Conservation (phyloP, 2,797 vertebrate species). For the Nothura maculosa region DNA sequence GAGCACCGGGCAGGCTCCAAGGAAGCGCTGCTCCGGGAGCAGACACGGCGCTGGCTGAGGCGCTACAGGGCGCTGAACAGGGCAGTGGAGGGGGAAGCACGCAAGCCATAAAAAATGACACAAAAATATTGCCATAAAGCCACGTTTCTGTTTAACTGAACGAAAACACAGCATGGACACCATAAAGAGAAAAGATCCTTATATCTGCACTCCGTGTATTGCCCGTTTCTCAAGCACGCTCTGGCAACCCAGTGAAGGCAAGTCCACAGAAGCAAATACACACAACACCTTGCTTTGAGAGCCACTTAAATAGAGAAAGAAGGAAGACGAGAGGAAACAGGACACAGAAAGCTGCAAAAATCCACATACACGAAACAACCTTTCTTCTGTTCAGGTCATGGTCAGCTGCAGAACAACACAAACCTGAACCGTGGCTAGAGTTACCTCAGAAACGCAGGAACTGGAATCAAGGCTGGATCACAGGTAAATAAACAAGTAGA, state of each 20-base stretch:
- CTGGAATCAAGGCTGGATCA: neutral
- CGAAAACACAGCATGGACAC: neutral
- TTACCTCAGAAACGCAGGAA: neutral
- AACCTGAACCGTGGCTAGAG: neutral
- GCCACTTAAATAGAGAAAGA: neutral
- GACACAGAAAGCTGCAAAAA: neutral
- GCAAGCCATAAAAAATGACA: neutral
- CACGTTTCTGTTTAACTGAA: neutral
- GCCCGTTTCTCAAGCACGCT: neutral
- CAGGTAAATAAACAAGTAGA: neutral
- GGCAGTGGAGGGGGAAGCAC: neutral
- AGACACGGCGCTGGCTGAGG: neutral
- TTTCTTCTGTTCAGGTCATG: rapidly evolving
- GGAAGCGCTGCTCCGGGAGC: neutral
- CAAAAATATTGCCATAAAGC: neutral
- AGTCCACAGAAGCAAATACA: neutral
- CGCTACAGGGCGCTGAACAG: neutral
- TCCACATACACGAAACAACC: rapidly evolving
- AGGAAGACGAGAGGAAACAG: rapidly evolving
- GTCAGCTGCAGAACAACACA: neutral
- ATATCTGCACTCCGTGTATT: rapidly evolving
- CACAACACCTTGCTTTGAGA: neutral
- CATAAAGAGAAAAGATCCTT: neutral
- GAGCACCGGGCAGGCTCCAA: slow-evolving; percentile 31
- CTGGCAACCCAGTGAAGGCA: neutral